A percentile compares a stretch with the other conserved stretches of the same genome.
Conservation (phyloP, 2,888 invertebrate species). For the Cantharis nigra region DNA sequence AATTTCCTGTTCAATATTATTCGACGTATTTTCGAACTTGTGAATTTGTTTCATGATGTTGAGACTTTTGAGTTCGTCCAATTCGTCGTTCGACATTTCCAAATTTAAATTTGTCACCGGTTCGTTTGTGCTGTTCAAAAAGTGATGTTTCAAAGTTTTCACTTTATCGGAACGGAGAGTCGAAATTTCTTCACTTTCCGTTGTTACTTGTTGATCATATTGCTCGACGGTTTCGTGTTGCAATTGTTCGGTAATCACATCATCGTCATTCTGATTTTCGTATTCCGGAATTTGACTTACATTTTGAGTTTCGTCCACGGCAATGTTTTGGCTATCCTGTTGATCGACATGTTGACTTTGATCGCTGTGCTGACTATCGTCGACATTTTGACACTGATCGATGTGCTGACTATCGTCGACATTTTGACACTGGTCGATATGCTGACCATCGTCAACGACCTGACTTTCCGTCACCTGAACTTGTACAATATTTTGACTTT, state of each 20-base stretch:
- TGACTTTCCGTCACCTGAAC: background rate
- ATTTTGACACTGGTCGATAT: background rate
- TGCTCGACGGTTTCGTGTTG: background rate
- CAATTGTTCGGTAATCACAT: background rate
- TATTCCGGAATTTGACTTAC: background rate
- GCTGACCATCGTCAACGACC: background rate
- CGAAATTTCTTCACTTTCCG: slow-evolving; percentile 1
- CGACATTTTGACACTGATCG: background rate
- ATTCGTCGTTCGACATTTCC: slow-evolving; percentile 27
- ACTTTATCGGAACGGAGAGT: slow-evolving; percentile 20
- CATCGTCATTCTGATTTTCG: background rate
- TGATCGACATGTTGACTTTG: too few relatives aligned
- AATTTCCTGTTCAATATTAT: background rate
- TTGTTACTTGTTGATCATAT: background rate
- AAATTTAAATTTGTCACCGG: slow-evolving; percentile 37
- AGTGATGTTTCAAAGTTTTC: slow-evolving; percentile 43
- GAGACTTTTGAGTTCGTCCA: slow-evolving; percentile 43
- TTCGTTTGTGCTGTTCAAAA: slow-evolving; percentile 41
- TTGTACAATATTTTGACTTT: background rate
- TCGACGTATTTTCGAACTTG: slow-evolving; percentile 46
- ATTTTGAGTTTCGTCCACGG: background rate
- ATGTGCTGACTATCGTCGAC: background rate
- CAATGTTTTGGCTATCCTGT: too few relatives aligned
- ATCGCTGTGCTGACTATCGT: background rate
- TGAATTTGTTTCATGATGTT: slow-evolving; percentile 52